Percentiles rank a stretch among this genome's conserved stretches.
These are phyloP conservation scores for Panthera uncia DNA, from an alignment of 2,113 vertebrate genomes.

Conservation along the genomic window DNA sequence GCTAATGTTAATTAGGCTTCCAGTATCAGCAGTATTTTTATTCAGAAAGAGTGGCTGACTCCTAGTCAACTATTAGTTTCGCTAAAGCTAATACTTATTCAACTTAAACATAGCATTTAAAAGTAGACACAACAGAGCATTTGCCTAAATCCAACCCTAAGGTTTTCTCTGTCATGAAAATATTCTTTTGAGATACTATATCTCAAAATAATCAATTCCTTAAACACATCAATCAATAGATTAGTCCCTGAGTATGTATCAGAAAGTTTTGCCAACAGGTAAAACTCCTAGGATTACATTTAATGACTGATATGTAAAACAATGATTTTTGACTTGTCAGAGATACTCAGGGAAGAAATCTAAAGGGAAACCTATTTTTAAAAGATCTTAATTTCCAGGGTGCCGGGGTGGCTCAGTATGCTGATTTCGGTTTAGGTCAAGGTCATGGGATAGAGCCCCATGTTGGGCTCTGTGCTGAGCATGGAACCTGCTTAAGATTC, in stretches of 20 bases:
- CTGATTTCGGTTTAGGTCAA: too few relatives aligned
- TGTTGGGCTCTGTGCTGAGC: too few relatives aligned
- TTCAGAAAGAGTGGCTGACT: background rate
- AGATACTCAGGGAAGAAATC: background rate
- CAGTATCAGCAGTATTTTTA: conserved; percentile 6
- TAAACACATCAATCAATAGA: background rate
- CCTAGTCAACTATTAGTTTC: background rate
- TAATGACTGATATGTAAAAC: conserved; percentile 12
- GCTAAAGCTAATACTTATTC: background rate
- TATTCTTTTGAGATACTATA: background rate
- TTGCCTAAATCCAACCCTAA: background rate
- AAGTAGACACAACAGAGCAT: background rate
- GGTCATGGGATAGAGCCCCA: too few relatives aligned
- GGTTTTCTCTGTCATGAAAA: background rate
- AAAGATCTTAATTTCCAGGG: background rate
- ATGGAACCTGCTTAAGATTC: too few relatives aligned
- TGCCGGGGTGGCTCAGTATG: too few relatives aligned
- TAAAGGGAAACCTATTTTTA: background rate
- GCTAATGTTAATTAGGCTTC: background rate
- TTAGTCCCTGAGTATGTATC: background rate
- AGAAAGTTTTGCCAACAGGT: background rate
- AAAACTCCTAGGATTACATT: background rate
- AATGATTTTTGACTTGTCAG: background rate
- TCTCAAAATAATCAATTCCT: background rate
- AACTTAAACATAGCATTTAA: background rate